Base-by-base conservation (phyloP, 1,140 invertebrate genomes). In the Hestina assimilis region DNA sequence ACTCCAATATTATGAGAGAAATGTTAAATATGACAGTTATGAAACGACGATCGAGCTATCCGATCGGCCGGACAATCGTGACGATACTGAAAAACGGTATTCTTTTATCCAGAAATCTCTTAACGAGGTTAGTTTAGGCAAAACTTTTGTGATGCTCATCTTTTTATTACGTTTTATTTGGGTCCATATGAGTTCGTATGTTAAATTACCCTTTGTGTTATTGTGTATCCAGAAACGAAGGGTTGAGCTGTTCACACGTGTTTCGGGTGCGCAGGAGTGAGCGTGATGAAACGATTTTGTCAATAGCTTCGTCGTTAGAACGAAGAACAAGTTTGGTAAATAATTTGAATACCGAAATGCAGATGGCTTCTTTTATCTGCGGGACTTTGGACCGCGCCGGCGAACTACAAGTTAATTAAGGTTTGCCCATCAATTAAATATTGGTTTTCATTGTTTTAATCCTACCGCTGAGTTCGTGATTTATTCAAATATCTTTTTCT, bases 91-190 rank as follows among this genome's bases (percentile, higher is more conserved):
- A 86, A 87, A 87, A 84, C 81, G 79, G 76, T 84, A 87, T 84
- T 88, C 78, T 75, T 88, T 86, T 88, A 88, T 88, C 80, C 83
- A 84, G 74, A 79, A 83, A 86, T 88, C 84, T 87, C 72, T 79
- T 84, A 88, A 88, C 81, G 79, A 88, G 79, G 81, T 88, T 82
- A 88, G 84, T 85, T 87, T 88, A 87, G 84, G 79, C 84, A 86
- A 86, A n/a, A 88, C 84, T 85, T 84, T 86, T 83, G 84, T 88
- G 78, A 84, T 80, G 77, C 47, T 80, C 72, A 79, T 84, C 59
- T 76, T 84, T 83, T 85, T 83, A 60, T 76, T 79, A 64, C 42
- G 43, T 82, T 85, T 83, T 85, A 74, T 81, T 81, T 71, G 69
- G 74, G 67, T 66, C 73, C 75, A 72, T 79, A 84, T 86, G 79